These are phyloP conservation scores for Xestia sexstrigata DNA, from an alignment of 2,888 invertebrate species.

Conservation along the genomic window DNA sequence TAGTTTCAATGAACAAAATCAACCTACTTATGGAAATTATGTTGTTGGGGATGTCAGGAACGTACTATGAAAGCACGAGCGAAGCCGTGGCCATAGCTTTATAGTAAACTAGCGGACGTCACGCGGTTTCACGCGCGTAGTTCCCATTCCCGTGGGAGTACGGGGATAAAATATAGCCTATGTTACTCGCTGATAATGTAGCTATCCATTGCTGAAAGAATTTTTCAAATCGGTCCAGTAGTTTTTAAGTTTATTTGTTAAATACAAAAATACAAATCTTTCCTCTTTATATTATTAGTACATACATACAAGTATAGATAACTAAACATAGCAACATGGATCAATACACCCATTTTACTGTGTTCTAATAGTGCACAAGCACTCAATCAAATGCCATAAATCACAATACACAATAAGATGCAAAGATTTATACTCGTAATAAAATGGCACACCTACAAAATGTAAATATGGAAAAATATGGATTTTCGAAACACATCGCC, in stretches of 20 bases:
- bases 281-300: no score
- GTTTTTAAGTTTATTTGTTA: no score
- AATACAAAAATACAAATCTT: no score
- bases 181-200: no score
- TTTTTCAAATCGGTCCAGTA: no score
- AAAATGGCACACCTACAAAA: slow-evolving; percentile 1
- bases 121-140: no score
- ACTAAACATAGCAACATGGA: background rate
- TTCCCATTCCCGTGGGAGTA: no score
- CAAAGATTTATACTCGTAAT: slow-evolving; percentile 3
- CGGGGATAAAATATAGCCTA: no score
- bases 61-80: background rate
- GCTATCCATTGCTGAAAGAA: no score
- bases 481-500: slow-evolving; percentile 19
- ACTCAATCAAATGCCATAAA: background rate
- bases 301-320: no score
- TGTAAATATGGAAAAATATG: slow-evolving; percentile 1
- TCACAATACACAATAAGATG: background rate
- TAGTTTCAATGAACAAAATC: background rate
- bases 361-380: background rate
- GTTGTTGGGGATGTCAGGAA: background rate
- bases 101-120: no score
- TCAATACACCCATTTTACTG: background rate
- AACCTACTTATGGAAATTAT: background rate
- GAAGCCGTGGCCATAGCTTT: no score